phyloP scores from a whole-genome alignment of 2,797 vertebrate species.

The Setipinna tenuifilis region DNA sequence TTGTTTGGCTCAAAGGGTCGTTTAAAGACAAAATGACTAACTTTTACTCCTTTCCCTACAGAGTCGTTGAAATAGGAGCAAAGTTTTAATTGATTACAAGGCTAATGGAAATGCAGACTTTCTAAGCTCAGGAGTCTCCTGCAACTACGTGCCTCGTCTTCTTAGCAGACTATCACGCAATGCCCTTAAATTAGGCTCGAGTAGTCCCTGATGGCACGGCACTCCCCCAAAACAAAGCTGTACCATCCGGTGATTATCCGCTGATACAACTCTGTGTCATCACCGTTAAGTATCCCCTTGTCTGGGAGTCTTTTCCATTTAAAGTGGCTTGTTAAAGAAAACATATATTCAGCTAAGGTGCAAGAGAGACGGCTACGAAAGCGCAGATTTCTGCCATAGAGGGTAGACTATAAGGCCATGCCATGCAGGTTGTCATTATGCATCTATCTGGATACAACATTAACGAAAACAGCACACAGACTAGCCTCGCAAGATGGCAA shows the following conservation, averaged over 20 bases:
- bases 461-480: background rate
- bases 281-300: background rate
- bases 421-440: background rate
- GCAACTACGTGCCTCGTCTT: background rate
- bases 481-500: background rate
- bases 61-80: constrained; percentile 40
- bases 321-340: background rate
- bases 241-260: background rate
- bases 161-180: background rate
- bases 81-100: constrained; percentile 61
- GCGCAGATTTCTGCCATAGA: background rate
- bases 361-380: background rate
- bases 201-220: background rate
- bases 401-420: background rate
- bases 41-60: constrained; percentile 49
- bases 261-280: background rate
- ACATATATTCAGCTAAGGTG: background rate
- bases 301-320: background rate
- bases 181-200: background rate
- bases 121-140: constrained; percentile 63
- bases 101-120: constrained; percentile 68
- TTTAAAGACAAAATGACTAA: constrained; percentile 44
- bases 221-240: background rate
- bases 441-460: background rate
- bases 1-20: background rate